Evolutionary conservation across 2,113 vertebrate genomes (phyloP).

Genomic region (Geococcyx californianus): DNA sequence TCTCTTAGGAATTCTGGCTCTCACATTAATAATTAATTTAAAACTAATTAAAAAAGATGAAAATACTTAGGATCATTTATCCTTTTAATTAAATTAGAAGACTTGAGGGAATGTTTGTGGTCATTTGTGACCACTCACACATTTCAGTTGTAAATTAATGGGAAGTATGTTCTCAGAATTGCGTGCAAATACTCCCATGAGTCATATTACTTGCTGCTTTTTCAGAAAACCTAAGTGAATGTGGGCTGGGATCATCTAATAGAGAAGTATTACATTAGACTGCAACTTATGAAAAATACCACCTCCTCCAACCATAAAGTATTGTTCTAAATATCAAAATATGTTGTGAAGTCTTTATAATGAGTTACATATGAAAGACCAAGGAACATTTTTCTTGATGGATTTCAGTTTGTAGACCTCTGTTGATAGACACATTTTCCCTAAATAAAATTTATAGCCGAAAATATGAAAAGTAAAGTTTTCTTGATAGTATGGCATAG

Average conservation of each 20-base stretch:
- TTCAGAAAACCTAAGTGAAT: not conserved
- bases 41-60: constrained; percentile 14
- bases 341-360: not conserved
- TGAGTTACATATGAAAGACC: not conserved
- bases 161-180: not conserved
- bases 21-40: constrained; percentile 34
- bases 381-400: not conserved
- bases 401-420: not conserved
- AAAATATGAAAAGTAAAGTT: not conserved
- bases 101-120: constrained; percentile 29
- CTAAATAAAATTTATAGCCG: not conserved
- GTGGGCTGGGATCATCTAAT: not conserved
- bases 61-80: constrained; percentile 19
- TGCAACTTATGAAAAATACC: not conserved
- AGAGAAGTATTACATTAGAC: not conserved
- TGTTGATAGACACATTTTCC: not conserved
- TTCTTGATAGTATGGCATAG: not conserved
- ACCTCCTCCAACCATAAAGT: not conserved
- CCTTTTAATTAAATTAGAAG: constrained; percentile 42
- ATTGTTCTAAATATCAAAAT: not conserved
- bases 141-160: constrained; percentile 14
- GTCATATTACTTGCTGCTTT: not conserved
- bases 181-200: not conserved
- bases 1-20: not conserved
- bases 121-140: not conserved